Base-by-base conservation (phyloP, 2,113 vertebrate genomes). In the Hyaena hyaena region DNA sequence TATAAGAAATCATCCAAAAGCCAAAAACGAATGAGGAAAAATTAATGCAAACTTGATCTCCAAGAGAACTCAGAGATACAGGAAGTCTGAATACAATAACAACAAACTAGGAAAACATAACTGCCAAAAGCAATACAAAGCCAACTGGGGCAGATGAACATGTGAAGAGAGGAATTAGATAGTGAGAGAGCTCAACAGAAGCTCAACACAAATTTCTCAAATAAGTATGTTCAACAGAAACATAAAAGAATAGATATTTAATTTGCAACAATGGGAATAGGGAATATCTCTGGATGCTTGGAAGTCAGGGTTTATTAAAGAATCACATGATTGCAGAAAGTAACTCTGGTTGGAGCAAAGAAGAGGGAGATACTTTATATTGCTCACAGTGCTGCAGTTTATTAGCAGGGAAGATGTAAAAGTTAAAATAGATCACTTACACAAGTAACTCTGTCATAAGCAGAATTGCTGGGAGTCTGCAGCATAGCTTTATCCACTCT, bases 1-100 rank as follows among this genome's bases (percentile, higher is more conserved):
- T 82, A 39, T 81, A 89, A 89, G 23, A 90, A 96, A 93, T 83
- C n/a, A 84, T 8, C 58, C 50, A 69, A 90, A 93, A 92, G n/a
- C 21, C 23, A 89, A 84, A 88, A 89, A 88, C n/a, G n/a, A 82
- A 77, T 33, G 21, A 96, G 45, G 33, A 48, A 55, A 79, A 91
- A n/a, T 10, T 61, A 73, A 93, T 23, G 19, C 12, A 71, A 88
- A 90, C 21, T 88, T 93, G 23, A 82, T 55, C 48, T 87, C 71
- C 86, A 35, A 65, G 16, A 55, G 65, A 81, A 35, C 43, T 88
- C 28, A 10, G 28, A 91, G n/a, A 74, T 53, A 61, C 12, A n/a
- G 33, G 26, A 95, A 94, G 82, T 16, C 21, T 58, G 16, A 86
- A 71, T 91, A 88, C 43, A 92, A 24, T 24, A 61, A 53, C 48